Conservation (phyloP, 2,888 invertebrate species). For the Tetrapedia diversipes region DNA sequence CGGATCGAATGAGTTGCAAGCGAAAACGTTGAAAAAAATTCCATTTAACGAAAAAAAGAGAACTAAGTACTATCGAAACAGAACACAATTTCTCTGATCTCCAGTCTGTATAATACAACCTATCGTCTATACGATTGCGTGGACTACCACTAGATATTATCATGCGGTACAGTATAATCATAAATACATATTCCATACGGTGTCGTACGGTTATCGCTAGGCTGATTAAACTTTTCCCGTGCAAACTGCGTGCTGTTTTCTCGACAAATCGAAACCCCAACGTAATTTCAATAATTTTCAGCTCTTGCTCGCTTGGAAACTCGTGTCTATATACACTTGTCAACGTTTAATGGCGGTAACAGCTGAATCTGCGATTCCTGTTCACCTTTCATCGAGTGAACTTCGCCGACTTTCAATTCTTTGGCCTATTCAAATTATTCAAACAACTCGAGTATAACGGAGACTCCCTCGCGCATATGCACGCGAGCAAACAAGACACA, state of each 20-base stretch:
- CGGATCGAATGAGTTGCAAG: too few species aligned
- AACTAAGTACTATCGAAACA: neutral
- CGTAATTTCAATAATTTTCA: constrained; percentile 9
- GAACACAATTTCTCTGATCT: constrained; percentile 47
- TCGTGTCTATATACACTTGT: neutral
- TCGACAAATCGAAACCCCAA: constrained; percentile 55
- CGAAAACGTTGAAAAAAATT: too few species aligned
- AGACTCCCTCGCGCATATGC: too few species aligned
- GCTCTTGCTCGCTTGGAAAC: neutral
- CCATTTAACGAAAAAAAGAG: too few species aligned
- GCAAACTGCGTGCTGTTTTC: constrained; percentile 41
- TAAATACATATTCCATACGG: constrained; percentile 62
- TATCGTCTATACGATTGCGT: constrained; percentile 63
- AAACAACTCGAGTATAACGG: constrained; percentile 15
- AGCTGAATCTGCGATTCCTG: neutral
- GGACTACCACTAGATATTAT: constrained; percentile 66
- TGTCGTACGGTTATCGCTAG: constrained; percentile 61
- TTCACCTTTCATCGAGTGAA: neutral
- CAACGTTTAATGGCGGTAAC: constrained; percentile 41
- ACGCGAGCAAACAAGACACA: too few species aligned
- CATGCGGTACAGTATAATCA: constrained; percentile 67
- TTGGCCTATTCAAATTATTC: neutral
- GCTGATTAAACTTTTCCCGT: constrained; percentile 61
- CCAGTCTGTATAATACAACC: constrained; percentile 59
- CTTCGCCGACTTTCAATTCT: neutral